Percentiles rank a stretch among this genome's conserved stretches.
phyloP scores from a whole-genome alignment of 92 coral and sea anemone species.

The Zoanthus solanderi region DNA sequence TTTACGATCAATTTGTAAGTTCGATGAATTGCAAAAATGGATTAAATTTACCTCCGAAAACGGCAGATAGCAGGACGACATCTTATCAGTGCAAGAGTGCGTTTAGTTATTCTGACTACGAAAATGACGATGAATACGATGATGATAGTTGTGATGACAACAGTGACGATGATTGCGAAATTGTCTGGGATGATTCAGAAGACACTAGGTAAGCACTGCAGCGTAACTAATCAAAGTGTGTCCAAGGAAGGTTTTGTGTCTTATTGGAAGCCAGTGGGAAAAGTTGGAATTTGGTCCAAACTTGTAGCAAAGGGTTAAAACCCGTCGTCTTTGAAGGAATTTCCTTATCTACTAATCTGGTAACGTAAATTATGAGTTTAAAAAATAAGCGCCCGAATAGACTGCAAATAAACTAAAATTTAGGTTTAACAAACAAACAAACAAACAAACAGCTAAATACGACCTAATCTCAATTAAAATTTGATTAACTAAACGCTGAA shows the following conservation, averaged over 20 bases:
- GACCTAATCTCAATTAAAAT: not conserved
- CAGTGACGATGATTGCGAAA: not conserved
- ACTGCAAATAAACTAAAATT: not conserved
- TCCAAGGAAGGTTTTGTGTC: not conserved
- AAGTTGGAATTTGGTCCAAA: not conserved
- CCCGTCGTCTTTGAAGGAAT: not conserved
- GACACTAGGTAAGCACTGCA: constrained; percentile 26
- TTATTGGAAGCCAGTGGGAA: not conserved
- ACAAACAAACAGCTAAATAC: not conserved
- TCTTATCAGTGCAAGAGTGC: constrained; percentile 13
- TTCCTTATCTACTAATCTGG: not conserved
- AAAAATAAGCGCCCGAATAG: not conserved
- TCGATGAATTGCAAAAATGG: constrained; percentile 26
- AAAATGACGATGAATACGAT: constrained; percentile 3
- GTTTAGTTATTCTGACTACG: constrained; percentile 47
- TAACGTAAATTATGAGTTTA: not conserved
- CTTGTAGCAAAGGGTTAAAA: not conserved
- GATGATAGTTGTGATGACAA: constrained; percentile 1
- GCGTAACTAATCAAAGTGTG: not conserved
- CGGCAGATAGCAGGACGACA: not conserved
- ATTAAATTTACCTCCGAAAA: not conserved
- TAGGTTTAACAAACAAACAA: not conserved
- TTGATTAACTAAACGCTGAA: not conserved
- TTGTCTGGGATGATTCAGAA: constrained; percentile 13
- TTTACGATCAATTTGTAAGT: constrained; percentile 31